Percentiles rank a stretch among this genome's conserved stretches.
phyloP scores from a whole-genome alignment of 2,113 vertebrate species.

The Antigone vipio region DNA sequence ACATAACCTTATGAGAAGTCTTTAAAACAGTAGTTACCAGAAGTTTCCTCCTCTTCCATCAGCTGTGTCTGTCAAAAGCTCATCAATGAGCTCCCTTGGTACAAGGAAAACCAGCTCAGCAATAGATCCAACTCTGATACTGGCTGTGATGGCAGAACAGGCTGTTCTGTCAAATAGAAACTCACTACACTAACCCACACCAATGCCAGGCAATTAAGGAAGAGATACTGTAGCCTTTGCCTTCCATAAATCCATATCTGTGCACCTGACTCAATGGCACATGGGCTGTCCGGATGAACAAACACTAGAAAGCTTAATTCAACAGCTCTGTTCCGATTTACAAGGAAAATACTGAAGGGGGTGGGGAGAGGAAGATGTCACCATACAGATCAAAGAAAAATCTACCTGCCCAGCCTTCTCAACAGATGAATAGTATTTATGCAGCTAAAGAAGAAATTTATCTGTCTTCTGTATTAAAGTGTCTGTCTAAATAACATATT shows the following conservation, averaged over 20 bases:
- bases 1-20: background rate
- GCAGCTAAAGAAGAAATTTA: background rate
- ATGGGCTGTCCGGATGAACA: background rate
- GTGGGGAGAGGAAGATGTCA: background rate
- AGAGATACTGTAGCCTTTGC: background rate
- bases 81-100: background rate
- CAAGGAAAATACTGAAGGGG: background rate
- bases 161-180: background rate
- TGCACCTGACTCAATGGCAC: background rate
- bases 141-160: background rate
- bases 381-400: background rate
- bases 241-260: background rate
- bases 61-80: background rate
- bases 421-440: background rate
- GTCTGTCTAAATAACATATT: background rate
- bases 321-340: background rate
- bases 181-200: background rate
- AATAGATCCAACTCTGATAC: background rate
- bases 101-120: background rate
- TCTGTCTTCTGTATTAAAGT: background rate
- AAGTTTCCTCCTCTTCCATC: background rate
- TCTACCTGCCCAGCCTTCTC: background rate
- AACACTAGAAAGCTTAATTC: background rate
- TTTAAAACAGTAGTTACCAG: background rate
- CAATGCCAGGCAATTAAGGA: background rate